Base-by-base conservation (phyloP, 2,113 vertebrate genomes). In the Lepus americanus region DNA sequence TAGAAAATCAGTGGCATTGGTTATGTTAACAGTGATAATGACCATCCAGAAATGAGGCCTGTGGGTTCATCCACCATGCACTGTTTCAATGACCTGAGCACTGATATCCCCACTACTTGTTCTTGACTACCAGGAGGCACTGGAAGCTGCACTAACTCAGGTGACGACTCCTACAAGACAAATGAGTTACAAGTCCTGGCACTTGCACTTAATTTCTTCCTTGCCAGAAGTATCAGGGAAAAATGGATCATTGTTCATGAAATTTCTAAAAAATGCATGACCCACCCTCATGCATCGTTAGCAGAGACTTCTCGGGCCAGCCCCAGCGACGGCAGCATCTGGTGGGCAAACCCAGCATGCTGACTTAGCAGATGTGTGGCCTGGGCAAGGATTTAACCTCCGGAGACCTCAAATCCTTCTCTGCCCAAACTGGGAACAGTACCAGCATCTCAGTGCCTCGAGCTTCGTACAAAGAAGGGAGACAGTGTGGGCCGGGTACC, bases 401-500 rank as follows among this genome's bases (percentile, higher is more conserved):
- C 49, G 7, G 23, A 8, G 92, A 74, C 66, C 59, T 87, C 64
- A 3, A 9, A 27, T 82, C 36, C 77, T 89, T 69, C 29, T 59
- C 51, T 61, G 39, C 61, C 70, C 80, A 79, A 94, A 64, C 51
- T 51, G 76, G 55, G 89, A 77, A 87, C 87, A 82, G 17, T 7
- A 36, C n/a, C 33, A 29, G 51, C 14, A 67, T 12, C 22, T 84
- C 31, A 6, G 7, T 49, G 9, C 36, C 82, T 44, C 51, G 55
- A 2, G 61, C 1, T 63, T 72, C 61, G 63, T 33, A 36, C 10
- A 25, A 72, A 8, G 61, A 33, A 78, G 31, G 9, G 64, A 87
- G 85, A 87, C 72, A 89, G 27, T 49, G 31, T 22, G 39, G 80
- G 84, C 80, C 80, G 89, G 76, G 72, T 39, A 85, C 63, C 66